Base-by-base conservation (phyloP, 2,797 vertebrate genomes). In the Choloepus didactylus region DNA sequence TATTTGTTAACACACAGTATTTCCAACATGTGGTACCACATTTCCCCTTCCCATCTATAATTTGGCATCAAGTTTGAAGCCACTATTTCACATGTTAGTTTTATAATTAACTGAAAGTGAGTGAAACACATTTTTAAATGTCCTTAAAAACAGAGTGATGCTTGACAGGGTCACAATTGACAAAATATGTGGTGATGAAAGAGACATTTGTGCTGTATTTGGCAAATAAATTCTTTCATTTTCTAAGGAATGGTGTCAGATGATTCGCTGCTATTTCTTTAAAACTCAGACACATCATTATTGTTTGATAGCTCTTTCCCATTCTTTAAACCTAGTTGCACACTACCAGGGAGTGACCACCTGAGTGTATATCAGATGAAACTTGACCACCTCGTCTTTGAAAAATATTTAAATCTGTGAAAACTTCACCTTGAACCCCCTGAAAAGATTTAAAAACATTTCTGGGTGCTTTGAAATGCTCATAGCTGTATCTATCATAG, bases 81-180 rank as follows among this genome's bases (percentile, higher is more conserved):
- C 41, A 66, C 91, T 88, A 64, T 64, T 94, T 73, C 87, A 77
- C n/a, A 77, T 80, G 56, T 76, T 82, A 93, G 46, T 92, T 6
- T 83, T 90, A 83, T 73, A 95, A 91, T 88, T 90, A 95, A 77
- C 87, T 93, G 64, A 87, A 90, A 95, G 94, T 90, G 15, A 95
- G 29, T 81, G 82, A 92, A 88, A 10, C 18, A 89, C 19, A 35
- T 70, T 76, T 94, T 93, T 7, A 85, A 94, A 92, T 87, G 35
- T 88, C 25, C 16, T 86, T 76, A 29, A 76, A 76, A 84, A 75
- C 4, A 75, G 60, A 87, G 1, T 11, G 59, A 76, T 91, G 12
- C 51, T 85, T 87, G 54, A 51, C 54, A 95, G 59, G 67, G 59
- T 90, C 77, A 95, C 41, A 75, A 38, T 31, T 72, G 46, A 73